phyloP scores from a whole-genome alignment of 2,113 vertebrate genomes.

The Sorex araneus region DNA sequence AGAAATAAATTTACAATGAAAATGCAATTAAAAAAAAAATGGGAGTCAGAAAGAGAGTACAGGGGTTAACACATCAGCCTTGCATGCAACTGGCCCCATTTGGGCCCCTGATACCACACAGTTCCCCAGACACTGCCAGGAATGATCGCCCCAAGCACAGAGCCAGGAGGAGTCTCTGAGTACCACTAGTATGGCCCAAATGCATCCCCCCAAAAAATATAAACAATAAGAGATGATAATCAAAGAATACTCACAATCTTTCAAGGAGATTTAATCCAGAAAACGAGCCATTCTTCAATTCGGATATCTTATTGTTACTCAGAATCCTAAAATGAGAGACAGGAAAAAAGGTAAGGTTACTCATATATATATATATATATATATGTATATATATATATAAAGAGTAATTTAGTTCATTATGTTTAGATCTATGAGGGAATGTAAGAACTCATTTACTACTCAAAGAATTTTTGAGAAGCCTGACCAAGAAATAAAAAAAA shows the following conservation, averaged over 20 bases:
- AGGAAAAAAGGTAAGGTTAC: conserved; percentile 57
- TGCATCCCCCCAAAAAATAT: conserved; percentile 5
- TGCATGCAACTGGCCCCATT: no score
- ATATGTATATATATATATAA: neutral
- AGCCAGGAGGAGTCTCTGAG: no score
- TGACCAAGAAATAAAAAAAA: conserved; percentile 25
- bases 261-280: conserved; percentile 94
- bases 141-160: no score
- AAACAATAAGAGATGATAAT: conserved; percentile 26
- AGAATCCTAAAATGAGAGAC: conserved; percentile 92
- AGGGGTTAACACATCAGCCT: no score
- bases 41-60: neutral
- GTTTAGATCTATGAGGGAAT: neutral
- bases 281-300: conserved; percentile 97
- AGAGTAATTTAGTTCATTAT: conserved; percentile 14
- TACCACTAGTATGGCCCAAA: no score
- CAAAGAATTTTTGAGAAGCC: conserved; percentile 10
- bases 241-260: conserved; percentile 94
- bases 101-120: no score
- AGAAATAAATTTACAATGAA: conserved; percentile 35
- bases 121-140: no score
- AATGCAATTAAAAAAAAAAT: neutral
- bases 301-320: conserved; percentile 98
- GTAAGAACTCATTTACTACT: conserved; percentile 32
- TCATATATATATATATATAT: neutral